phyloP scores from a whole-genome alignment of 2,888 invertebrate genomes.

The Lutraria lutraria region DNA sequence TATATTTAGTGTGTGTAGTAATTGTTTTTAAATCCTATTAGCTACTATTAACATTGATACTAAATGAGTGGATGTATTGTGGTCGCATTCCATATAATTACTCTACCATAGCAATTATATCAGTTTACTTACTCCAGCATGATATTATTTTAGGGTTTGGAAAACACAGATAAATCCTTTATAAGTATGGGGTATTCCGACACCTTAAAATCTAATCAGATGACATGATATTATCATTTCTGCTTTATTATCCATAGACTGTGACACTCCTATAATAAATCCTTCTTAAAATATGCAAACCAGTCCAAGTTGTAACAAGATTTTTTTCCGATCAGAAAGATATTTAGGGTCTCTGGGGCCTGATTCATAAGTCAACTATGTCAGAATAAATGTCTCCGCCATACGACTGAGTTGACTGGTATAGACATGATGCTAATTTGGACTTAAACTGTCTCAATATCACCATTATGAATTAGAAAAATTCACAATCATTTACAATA shows the following conservation, averaged over 20 bases:
- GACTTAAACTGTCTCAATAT: neutral
- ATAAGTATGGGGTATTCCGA: neutral
- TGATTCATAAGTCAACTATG: neutral
- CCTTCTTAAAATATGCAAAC: neutral
- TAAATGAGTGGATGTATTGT: neutral
- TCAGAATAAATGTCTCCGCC: neutral
- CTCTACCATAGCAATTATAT: conserved; percentile 12
- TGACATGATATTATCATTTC: neutral
- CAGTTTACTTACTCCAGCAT: neutral
- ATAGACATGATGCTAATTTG: neutral
- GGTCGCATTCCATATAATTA: conserved; percentile 15
- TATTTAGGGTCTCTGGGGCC: neutral
- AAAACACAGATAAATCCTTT: neutral
- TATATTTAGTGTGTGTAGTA: neutral
- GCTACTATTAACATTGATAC: neutral
- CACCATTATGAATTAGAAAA: no score
- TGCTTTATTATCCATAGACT: neutral
- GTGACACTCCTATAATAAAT: neutral
- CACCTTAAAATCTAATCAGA: neutral
- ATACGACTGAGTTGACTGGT: neutral
- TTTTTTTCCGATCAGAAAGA: neutral
- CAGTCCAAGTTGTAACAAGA: neutral
- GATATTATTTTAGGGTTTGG: neutral
- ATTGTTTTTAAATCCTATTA: neutral
- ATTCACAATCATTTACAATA: no score